Percentiles rank a stretch among this genome's conserved stretches.
Evolutionary conservation across 2,113 vertebrate species (phyloP).

Genomic region (Nerophis lumbriciformis): DNA sequence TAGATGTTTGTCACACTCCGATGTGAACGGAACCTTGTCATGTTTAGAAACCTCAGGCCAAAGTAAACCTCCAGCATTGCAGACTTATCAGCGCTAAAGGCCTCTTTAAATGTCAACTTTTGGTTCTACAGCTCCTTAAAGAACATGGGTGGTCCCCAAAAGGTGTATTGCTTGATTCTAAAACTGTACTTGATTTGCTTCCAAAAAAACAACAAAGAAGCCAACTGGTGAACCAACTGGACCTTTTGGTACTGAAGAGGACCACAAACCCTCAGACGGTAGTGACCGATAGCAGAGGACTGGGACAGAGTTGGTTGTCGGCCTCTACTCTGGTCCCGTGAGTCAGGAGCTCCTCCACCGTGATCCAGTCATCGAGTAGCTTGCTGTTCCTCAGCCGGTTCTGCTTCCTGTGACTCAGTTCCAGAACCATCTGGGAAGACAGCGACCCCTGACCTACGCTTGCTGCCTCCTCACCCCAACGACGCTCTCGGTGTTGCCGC

Average conservation of each 20-base stretch:
- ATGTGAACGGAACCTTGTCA: too few species aligned
- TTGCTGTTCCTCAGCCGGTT: constrained; percentile 67
- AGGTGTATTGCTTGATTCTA: too few species aligned
- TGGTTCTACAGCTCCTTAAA: neutral
- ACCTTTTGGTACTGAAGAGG: too few species aligned
- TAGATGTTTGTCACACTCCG: too few species aligned
- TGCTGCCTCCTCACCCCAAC: constrained; percentile 24
- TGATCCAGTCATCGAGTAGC: constrained; percentile 70
- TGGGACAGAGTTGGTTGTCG: constrained; percentile 48
- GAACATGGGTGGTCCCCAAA: too few species aligned
- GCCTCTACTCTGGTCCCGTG: constrained; percentile 53
- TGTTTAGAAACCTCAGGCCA: too few species aligned
- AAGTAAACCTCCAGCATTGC: neutral
- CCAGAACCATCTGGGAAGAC: constrained; percentile 56
- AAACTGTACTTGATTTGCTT: too few species aligned
- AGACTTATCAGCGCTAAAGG: neutral
- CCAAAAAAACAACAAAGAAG: too few species aligned
- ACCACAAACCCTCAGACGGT: constrained; percentile 44
- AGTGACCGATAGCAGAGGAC: constrained; percentile 66
- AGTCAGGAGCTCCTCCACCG: constrained; percentile 66
- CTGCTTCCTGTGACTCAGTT: constrained; percentile 68
- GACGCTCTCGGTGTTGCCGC: constrained; percentile 51
- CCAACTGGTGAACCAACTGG: too few species aligned
- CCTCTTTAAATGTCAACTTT: neutral
- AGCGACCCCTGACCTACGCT: constrained; percentile 26